These are phyloP conservation scores for Onychomys torridus DNA, from an alignment of 2,797 vertebrate genomes.

Conservation along the genomic window DNA sequence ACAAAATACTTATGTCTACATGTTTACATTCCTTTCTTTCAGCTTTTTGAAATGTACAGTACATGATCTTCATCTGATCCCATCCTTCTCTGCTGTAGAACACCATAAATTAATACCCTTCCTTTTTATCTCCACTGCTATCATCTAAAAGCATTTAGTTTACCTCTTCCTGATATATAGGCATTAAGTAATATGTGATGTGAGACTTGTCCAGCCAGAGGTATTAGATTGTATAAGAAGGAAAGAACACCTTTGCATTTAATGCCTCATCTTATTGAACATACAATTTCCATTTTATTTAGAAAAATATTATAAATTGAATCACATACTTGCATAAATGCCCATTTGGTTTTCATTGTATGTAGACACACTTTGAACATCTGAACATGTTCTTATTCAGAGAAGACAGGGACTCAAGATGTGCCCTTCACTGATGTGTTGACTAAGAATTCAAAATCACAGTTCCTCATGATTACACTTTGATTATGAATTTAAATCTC, in stretches of 20 bases:
- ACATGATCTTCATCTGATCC: background rate
- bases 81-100: background rate
- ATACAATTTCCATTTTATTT: background rate
- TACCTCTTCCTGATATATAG: background rate
- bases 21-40: background rate
- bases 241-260: background rate
- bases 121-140: background rate
- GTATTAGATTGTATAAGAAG: background rate
- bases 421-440: slow-evolving; percentile 51
- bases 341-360: background rate
- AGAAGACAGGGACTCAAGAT: background rate
- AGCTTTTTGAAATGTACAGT: background rate
- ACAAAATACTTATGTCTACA: background rate
- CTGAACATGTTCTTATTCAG: background rate
- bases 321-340: background rate
- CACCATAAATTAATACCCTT: background rate
- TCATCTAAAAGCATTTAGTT: background rate
- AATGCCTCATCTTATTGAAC: background rate
- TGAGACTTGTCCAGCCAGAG: background rate
- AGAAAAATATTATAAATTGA: background rate
- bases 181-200: background rate
- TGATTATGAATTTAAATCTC: slow-evolving; percentile 78
- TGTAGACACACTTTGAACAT: background rate
- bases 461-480: slow-evolving; percentile 68
- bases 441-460: slow-evolving; percentile 55